Evolutionary conservation across 2,797 vertebrate genomes (phyloP), one percentile per base, ranked within the genome.

Genomic region (Helicolenus hilgendorfi): DNA sequence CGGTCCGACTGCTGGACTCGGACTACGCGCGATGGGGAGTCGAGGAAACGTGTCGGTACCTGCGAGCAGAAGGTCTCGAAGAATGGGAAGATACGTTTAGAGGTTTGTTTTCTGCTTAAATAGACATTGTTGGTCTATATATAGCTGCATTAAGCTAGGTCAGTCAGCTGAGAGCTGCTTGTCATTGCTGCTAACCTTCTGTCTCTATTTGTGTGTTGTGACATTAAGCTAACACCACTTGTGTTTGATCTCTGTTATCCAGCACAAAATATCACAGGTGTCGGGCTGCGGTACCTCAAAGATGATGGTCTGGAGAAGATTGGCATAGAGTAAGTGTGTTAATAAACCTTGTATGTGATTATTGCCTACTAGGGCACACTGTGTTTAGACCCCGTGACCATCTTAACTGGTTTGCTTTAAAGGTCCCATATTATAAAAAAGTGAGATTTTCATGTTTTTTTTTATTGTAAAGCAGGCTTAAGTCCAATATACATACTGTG

Each of bases 181-280:
- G 27, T 18, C n/a, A 9, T 59, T 27, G 3, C 3, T 1, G 2
- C 11, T 26, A 36, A 6, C 3, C 1, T 15, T 7, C 2, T 29
- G 2, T 9, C 7, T 1, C 2, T 22, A 6, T 69, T 5, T 53
- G 18, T 72, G 49, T 6, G n/a, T 24, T 77, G 60, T 49, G 20
- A 45, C 45, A 9, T 14, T 58, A 15, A 60, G 22, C 11, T 29
- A 15, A 64, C 64, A 53, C 24, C 2, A 6, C 18, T 2, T 4
- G 1, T 31, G 7, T 73, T 31, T 64, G 3, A 7, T 29, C 4
- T 89, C 1, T 81, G 38, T 72, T 67, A 4, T 31, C 33, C 91
- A 98, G 97, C 77, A 1, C 84, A 97, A 11, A 89, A 87, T 26
- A 90, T 97, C 41, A 95, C 91, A 0, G 97, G 97, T 1, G 69